Base-by-base conservation (phyloP, 2,888 invertebrate species). In the Ectropis crepuscularia region DNA sequence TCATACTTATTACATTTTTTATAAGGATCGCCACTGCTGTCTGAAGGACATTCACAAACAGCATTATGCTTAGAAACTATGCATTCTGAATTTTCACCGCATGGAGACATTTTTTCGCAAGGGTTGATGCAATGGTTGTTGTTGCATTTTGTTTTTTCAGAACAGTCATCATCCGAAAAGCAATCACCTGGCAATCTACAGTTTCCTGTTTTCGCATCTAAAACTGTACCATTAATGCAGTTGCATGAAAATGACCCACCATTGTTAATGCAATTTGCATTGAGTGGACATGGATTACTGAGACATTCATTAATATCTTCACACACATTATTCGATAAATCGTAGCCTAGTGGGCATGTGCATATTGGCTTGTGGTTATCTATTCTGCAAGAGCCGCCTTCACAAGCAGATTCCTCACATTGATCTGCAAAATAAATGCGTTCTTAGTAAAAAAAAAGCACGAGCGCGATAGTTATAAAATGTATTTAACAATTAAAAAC, bases 141-240 rank as follows among this genome's bases (percentile, higher is more conserved):
- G 47, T 94, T 88, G 75, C 98, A 98, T 73, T 95, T 94, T 0
- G 97, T 96, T 57, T 95, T 94, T 7, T 94, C 92, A 0, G 97
- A 96, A 81, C 98, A 98, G 74, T 98, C 97, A 2, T 94, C 89
- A 78, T 97, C 96, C 4, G 95, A 94, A 69, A 95, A 94, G 76
- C 98, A 98, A 81, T 97, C 97, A 53, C 97, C 97, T 0, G 98
- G 97, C 81, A 95, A 94, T 70, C 96, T 95, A 78, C 98, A 98
- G 41, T 96, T 97, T 0, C 94, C 94, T 61, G 94, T 93, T 58
- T 68, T 89, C 6, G 96, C 95, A 90, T 98, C 98, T 37, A 97
- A 96, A 57, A 98, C 94, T 28, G 97, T 93, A 59, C 97, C 97
- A 76, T 96, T 95, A 0, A 95, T 94, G 77, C 98, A 98, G 46